Conservation (phyloP, 2,113 vertebrate species). For the Galemys pyrenaicus region DNA sequence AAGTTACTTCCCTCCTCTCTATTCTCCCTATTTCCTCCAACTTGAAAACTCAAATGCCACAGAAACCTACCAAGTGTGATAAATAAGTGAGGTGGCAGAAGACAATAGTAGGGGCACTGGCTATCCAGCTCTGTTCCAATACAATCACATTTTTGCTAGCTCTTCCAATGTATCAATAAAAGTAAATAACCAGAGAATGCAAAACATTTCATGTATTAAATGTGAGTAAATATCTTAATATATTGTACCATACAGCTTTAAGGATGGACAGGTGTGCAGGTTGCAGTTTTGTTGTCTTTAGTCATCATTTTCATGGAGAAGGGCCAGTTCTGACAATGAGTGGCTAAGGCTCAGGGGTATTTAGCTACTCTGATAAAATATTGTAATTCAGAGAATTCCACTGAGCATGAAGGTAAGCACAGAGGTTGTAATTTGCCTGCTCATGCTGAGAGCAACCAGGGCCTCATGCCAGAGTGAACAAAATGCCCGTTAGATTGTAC, state of each 20-base stretch:
- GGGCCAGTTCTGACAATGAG: background rate
- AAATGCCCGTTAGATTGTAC: background rate
- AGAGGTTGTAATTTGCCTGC: background rate
- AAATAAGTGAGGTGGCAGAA: background rate
- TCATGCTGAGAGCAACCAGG: background rate
- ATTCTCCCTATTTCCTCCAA: background rate
- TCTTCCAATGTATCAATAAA: background rate
- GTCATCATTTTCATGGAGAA: background rate
- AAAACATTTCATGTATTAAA: background rate
- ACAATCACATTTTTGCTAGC: background rate
- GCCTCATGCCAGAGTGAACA: background rate
- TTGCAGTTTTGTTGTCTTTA: background rate
- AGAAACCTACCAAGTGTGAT: background rate
- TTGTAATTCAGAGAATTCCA: background rate
- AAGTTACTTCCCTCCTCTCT: background rate
- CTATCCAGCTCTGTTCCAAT: background rate
- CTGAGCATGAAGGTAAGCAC: background rate
- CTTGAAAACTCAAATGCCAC: background rate
- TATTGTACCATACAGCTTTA: background rate
- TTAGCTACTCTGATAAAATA: background rate
- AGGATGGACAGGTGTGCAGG: background rate
- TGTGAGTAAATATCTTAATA: background rate
- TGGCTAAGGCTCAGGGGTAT: background rate
- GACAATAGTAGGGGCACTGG: background rate
- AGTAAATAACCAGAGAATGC: background rate